Evolutionary conservation across 2,888 invertebrate species (phyloP).

Genomic region (Pseudococcus jackbeardsleyi): DNA sequence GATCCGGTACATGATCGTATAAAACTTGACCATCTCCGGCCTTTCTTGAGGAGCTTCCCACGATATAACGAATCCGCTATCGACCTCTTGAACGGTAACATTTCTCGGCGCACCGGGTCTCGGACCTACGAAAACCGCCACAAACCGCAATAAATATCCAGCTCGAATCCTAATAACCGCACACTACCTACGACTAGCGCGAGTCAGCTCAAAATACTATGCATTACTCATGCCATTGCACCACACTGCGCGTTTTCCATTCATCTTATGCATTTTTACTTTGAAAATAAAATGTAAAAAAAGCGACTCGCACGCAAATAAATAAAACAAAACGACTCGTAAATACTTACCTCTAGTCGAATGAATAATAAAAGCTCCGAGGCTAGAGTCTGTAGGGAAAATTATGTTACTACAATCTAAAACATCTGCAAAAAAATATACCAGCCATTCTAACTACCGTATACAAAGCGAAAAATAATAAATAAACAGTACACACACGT

Average conservation of each 20-base stretch:
- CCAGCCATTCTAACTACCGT: constrained; percentile 58
- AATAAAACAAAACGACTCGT: constrained; percentile 13
- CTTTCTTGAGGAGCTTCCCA: constrained; percentile 90
- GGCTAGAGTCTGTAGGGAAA: constrained; percentile 80
- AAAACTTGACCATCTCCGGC: constrained; percentile 86
- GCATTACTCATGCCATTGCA: not conserved
- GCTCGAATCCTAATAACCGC: not conserved
- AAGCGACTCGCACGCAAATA: not conserved
- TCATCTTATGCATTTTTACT: not conserved
- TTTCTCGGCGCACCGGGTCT: constrained; percentile 93
- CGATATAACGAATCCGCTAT: constrained; percentile 90
- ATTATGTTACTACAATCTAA: constrained; percentile 81
- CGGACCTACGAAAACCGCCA: constrained; percentile 77
- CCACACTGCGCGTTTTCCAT: not conserved
- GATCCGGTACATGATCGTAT: constrained; percentile 91
- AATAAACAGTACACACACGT: constrained; percentile 17
- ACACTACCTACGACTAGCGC: not conserved
- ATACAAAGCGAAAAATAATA: constrained; percentile 53
- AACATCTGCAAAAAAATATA: constrained; percentile 76
- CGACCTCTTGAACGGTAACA: constrained; percentile 88
- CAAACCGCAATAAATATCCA: not conserved
- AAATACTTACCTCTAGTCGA: constrained; percentile 58
- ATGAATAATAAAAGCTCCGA: constrained; percentile 64
- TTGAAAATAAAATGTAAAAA: not conserved
- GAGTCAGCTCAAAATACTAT: not conserved